Percentiles rank a stretch among this genome's conserved stretches.
Conservation (phyloP, 1,140 invertebrate genomes). For the Drosophila tristis region DNA sequence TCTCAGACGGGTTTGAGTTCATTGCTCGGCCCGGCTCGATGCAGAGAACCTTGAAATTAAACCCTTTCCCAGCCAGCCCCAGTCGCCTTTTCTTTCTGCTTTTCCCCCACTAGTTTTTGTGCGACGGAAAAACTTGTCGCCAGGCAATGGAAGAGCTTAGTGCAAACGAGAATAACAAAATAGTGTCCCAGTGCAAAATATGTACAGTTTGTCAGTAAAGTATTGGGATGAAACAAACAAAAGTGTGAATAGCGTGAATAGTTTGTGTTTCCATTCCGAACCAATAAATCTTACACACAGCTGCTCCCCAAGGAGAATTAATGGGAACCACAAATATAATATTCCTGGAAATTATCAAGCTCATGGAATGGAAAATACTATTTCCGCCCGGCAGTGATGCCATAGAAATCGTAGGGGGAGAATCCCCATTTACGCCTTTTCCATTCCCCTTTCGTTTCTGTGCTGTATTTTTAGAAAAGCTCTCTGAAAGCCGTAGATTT, state of each 20-base stretch:
- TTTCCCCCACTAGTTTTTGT: slow-evolving; percentile 26
- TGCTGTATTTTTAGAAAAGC: slow-evolving; percentile 30
- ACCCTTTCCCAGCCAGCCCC: slow-evolving; percentile 29
- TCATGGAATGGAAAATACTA: too few relatives aligned
- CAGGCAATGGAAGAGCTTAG: slow-evolving; percentile 2
- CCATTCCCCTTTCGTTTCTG: too few relatives aligned
- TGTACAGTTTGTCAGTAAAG: too few relatives aligned
- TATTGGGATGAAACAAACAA: too few relatives aligned
- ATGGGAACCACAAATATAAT: too few relatives aligned
- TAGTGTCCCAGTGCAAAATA: neutral
- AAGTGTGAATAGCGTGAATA: too few relatives aligned
- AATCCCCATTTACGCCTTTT: neutral
- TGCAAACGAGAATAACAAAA: slow-evolving; percentile 7
- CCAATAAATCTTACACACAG: too few relatives aligned
- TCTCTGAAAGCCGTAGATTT: neutral
- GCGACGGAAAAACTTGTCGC: slow-evolving; percentile 30
- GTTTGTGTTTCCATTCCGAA: too few relatives aligned
- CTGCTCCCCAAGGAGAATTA: too few relatives aligned
- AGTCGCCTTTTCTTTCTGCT: slow-evolving; percentile 26
- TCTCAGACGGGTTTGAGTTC: slow-evolving; percentile 51
- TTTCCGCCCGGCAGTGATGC: too few relatives aligned
- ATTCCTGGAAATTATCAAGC: too few relatives aligned
- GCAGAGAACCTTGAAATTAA: slow-evolving; percentile 58
- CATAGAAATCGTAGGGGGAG: too few relatives aligned
- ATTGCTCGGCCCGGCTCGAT: slow-evolving; percentile 53